Evolutionary conservation across 64 coral and sea anemone species (phyloP).

Genomic region (Stichodactyla helianthus): DNA sequence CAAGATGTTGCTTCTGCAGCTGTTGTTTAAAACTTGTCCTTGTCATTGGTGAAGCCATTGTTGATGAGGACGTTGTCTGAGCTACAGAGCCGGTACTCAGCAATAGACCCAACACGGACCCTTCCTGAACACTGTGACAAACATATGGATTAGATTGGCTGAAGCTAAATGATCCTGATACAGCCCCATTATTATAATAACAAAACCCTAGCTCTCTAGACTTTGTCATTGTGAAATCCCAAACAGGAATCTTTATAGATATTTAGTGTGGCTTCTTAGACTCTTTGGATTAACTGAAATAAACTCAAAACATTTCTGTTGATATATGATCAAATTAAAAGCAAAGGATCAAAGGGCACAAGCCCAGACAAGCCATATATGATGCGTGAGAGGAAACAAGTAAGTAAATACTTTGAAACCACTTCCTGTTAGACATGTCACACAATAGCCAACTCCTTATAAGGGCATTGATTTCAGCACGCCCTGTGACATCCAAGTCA

Average conservation of each 20-base stretch:
- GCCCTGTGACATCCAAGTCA: background rate
- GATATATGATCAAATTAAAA: background rate
- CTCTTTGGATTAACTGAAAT: background rate
- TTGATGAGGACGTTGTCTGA: background rate
- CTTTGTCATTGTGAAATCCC: background rate
- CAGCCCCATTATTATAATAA: background rate
- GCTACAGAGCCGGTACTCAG: background rate
- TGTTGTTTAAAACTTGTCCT: slow-evolving; percentile 88
- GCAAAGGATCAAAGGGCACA: background rate
- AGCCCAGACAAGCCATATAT: background rate
- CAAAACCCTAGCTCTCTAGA: background rate
- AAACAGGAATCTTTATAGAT: background rate
- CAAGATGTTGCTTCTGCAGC: slow-evolving; percentile 73
- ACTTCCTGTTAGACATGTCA: background rate
- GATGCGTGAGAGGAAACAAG: background rate
- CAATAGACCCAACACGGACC: background rate
- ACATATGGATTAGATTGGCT: slow-evolving; percentile 7
- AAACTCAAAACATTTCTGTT: background rate
- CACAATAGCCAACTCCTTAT: background rate
- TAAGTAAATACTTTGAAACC: background rate
- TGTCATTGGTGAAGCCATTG: slow-evolving; percentile 82
- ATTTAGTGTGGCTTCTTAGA: background rate
- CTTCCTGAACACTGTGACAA: slow-evolving; percentile 7
- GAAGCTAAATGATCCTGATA: background rate
- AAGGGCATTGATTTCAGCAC: background rate